Conservation (phyloP, 1,140 invertebrate genomes). For the Nylanderia fulva region DNA sequence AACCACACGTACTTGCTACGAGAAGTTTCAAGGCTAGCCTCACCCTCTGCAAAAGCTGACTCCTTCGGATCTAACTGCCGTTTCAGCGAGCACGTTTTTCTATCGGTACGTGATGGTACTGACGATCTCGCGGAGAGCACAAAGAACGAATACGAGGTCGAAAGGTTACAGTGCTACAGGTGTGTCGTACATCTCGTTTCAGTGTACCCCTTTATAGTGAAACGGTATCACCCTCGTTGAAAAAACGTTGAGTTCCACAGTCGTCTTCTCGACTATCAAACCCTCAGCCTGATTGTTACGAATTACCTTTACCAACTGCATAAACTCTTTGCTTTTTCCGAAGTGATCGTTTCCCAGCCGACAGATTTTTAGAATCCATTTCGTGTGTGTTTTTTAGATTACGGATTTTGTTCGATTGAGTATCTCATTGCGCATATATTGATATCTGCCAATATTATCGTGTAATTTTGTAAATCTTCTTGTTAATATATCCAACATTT, state of each 20-base stretch:
- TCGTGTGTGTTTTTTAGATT: neutral
- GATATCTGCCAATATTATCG: neutral
- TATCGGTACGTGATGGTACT: constrained; percentile 10
- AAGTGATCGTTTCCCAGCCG: neutral
- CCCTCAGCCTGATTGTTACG: constrained; percentile 47
- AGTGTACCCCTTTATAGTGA: neutral
- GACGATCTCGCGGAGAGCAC: neutral
- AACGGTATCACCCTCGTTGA: neutral
- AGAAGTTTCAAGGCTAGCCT: constrained; percentile 1
- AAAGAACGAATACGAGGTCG: neutral
- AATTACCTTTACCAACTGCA: constrained; percentile 2
- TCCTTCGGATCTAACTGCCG: constrained; percentile 27
- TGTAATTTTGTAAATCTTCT: neutral
- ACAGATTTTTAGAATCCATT: neutral
- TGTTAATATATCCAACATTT: neutral
- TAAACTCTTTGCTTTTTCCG: neutral
- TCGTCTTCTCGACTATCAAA: neutral
- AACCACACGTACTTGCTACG: constrained; percentile 25
- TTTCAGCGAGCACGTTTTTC: constrained; percentile 47
- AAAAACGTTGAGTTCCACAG: neutral
- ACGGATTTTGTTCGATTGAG: neutral
- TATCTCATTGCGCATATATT: neutral
- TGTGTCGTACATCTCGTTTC: constrained; percentile 32
- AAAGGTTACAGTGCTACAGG: constrained; percentile 63
- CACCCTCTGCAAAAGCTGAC: constrained; percentile 37